Evolutionary conservation across 2,888 invertebrate genomes (phyloP).

Genomic region (Zeuzera pyrina): DNA sequence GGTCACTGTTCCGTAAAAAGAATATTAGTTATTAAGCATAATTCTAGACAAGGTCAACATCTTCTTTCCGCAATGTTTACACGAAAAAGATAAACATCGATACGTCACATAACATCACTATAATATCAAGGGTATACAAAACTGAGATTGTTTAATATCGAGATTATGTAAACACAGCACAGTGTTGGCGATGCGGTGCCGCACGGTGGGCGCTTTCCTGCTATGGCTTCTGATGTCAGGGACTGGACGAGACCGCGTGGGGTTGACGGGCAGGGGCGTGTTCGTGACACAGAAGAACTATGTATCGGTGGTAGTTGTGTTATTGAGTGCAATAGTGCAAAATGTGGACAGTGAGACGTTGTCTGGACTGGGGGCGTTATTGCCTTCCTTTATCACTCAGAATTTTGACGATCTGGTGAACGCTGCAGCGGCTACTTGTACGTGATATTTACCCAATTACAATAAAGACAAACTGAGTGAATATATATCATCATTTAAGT

Average conservation of each 20-base stretch:
- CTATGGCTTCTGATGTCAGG: too few species aligned
- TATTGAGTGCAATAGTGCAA: constrained; percentile 7
- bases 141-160: background rate
- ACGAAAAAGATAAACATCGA: too few species aligned
- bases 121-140: background rate
- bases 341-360: constrained; percentile 24
- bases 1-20: too few species aligned
- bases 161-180: constrained; percentile 1
- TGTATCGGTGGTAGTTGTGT: constrained; percentile 5
- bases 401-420: constrained; percentile 34
- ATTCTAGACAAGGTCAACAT: too few species aligned
- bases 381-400: constrained; percentile 27
- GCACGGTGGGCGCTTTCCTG: constrained; percentile 11
- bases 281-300: background rate
- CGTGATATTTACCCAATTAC: background rate
- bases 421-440: constrained; percentile 36
- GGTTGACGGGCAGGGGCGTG: too few species aligned
- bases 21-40: too few species aligned
- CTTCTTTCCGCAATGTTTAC: too few species aligned
- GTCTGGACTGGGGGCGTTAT: constrained; percentile 22
- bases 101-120: too few species aligned
- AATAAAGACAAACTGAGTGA: background rate
- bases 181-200: constrained; percentile 19
- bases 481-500: background rate
- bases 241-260: too few species aligned